phyloP scores from a whole-genome alignment of 2,113 vertebrate species.

The Dicaeum eximium region DNA sequence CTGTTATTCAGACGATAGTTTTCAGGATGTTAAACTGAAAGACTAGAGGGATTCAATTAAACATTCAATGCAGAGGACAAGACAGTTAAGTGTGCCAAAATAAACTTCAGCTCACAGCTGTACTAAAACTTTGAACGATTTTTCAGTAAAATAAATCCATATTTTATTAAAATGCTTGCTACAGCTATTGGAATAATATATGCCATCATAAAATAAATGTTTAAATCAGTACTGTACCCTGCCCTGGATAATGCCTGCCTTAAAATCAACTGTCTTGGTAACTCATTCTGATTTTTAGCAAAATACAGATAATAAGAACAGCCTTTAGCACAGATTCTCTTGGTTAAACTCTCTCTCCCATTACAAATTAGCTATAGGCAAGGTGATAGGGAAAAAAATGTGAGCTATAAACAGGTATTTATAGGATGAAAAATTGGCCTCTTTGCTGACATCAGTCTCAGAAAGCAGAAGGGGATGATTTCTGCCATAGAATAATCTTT shows the following conservation, averaged over 20 bases:
- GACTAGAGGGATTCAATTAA: constrained; percentile 1
- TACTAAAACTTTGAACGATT: constrained; percentile 19
- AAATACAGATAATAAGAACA: background rate
- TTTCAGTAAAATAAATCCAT: constrained; percentile 41
- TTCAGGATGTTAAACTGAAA: background rate
- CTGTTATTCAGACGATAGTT: background rate
- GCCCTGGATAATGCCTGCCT: background rate
- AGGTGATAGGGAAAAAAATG: background rate
- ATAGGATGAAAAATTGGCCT: background rate
- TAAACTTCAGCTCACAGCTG: constrained; percentile 15
- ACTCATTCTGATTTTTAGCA: background rate
- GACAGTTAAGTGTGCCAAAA: background rate
- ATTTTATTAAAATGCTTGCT: constrained; percentile 37
- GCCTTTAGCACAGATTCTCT: background rate
- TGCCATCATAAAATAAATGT: background rate
- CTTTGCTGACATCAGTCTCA: background rate
- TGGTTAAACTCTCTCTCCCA: background rate
- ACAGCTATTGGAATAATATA: constrained; percentile 18
- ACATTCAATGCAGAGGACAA: background rate
- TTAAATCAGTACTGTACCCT: background rate
- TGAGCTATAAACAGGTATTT: background rate
- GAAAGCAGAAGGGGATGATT: background rate
- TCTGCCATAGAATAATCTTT: background rate
- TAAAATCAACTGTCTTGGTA: background rate
- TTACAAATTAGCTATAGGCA: background rate